A percentile compares a stretch with the other conserved stretches of the same genome.
Evolutionary conservation across 2,888 invertebrate species (phyloP).

Genomic region (Nephrotoma flavescens): DNA sequence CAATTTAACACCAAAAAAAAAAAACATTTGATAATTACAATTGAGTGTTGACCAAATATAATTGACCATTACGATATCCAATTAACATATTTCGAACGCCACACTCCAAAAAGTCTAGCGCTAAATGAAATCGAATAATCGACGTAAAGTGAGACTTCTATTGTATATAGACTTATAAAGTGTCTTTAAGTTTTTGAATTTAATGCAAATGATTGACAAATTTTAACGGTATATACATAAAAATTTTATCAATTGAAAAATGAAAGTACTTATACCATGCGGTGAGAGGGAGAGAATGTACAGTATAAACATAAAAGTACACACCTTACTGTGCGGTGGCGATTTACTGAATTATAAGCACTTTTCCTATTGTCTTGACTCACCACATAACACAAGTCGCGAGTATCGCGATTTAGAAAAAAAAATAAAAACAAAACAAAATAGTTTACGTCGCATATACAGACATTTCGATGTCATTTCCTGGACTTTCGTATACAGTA

Average conservation of each 20-base stretch:
- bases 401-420: neutral
- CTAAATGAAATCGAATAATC: neutral
- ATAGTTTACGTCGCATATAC: neutral
- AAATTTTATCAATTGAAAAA: neutral
- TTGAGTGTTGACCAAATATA: neutral
- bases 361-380: neutral
- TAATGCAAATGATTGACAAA: neutral
- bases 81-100: neutral
- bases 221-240: neutral
- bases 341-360: neutral
- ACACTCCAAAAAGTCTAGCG: neutral
- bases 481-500: neutral
- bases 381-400: neutral
- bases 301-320: neutral
- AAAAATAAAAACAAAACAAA: neutral
- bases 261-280: neutral
- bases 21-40: neutral
- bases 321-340: neutral
- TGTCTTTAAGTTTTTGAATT: neutral
- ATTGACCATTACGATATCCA: neutral
- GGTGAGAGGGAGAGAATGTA: neutral
- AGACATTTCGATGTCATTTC: neutral
- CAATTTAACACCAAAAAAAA: neutral
- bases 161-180: neutral
- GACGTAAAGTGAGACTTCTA: neutral